Evolutionary conservation across 1,140 invertebrate species (phyloP).

Genomic region (Monochamus saltuarius): DNA sequence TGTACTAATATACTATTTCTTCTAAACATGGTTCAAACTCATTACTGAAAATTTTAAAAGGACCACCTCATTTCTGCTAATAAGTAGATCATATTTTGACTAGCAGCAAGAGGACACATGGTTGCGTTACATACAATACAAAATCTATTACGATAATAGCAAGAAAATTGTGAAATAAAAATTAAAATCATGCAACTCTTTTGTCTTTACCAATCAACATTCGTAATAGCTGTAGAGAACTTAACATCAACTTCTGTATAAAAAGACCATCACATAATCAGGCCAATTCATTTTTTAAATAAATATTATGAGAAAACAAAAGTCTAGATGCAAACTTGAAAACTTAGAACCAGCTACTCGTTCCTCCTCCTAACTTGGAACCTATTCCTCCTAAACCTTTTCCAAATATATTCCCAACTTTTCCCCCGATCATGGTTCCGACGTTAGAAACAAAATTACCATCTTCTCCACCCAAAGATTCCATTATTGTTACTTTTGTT

Average conservation of each 20-base stretch:
- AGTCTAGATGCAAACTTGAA: conserved; percentile 12
- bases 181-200: conserved; percentile 1
- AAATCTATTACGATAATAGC: background rate
- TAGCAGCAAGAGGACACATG: too few relatives aligned
- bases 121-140: too few relatives aligned
- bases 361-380: conserved; percentile 70
- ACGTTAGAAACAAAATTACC: conserved; percentile 67
- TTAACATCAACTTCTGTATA: conserved; percentile 14
- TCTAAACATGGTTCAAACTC: too few relatives aligned
- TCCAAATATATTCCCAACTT: conserved; percentile 79
- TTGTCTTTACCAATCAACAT: conserved; percentile 15
- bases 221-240: conserved; percentile 7
- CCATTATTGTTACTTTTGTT: conserved; percentile 64
- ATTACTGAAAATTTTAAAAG: too few relatives aligned
- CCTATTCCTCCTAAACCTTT: conserved; percentile 80
- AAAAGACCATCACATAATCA: conserved; percentile 5
- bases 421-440: conserved; percentile 72
- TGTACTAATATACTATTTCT: too few relatives aligned
- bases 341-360: conserved; percentile 34
- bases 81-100: too few relatives aligned
- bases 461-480: conserved; percentile 63
- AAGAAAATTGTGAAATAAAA: conserved; percentile 6
- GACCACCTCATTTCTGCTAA: too few relatives aligned
- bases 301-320: conserved; percentile 22
- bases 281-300: conserved; percentile 19